A percentile compares a stretch with the other conserved stretches of the same genome.
These are phyloP conservation scores for Semotilus atromaculatus DNA, from an alignment of 2,797 vertebrate species.

Conservation along the genomic window DNA sequence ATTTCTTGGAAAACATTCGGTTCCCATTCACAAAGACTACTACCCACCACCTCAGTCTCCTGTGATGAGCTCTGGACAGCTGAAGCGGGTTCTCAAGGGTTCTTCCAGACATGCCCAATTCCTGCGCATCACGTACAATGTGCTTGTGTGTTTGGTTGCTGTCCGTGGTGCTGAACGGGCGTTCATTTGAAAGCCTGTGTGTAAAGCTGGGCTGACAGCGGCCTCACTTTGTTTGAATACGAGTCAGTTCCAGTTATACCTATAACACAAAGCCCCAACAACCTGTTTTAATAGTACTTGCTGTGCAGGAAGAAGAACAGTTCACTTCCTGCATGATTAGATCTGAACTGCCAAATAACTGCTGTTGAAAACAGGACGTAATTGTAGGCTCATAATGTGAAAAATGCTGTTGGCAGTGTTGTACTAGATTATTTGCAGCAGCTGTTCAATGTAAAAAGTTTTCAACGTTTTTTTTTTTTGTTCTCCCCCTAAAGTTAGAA, in stretches of 20 bases:
- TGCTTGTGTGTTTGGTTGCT: neutral
- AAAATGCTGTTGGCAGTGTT: neutral
- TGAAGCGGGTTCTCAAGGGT: neutral
- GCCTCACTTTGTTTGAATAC: neutral
- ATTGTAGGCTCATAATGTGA: neutral
- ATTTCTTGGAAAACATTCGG: neutral
- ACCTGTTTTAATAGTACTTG: neutral
- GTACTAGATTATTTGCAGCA: neutral
- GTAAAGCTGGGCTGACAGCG: neutral
- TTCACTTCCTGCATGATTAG: slow-evolving; percentile 10
- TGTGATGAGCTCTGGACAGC: neutral
- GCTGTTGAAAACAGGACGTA: neutral
- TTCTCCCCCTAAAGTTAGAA: neutral
- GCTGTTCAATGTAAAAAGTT: neutral
- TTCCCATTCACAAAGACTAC: neutral
- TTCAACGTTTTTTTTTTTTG: neutral
- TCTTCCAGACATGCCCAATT: neutral
- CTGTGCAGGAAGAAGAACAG: neutral
- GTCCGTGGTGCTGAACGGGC: slow-evolving; percentile 13
- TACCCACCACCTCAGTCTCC: no score
- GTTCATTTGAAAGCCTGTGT: no score
- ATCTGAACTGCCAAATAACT: slow-evolving; percentile 13
- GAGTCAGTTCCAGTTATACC: neutral
- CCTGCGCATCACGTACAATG: neutral
- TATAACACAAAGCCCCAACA: neutral